Conservation (phyloP, 2,113 vertebrate species). For the Pelodiscus sinensis region DNA sequence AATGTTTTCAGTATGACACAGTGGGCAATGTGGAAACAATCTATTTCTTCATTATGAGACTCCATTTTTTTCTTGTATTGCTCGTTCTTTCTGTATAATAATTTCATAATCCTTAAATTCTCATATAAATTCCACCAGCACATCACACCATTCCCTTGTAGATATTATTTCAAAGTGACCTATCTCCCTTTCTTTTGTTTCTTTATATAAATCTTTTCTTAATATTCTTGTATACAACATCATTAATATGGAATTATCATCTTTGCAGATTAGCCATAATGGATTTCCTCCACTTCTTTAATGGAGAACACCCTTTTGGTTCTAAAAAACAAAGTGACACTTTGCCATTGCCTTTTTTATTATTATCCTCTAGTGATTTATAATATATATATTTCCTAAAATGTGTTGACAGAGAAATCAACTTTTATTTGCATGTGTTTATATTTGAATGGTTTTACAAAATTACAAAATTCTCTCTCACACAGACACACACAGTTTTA, state of each 20-base stretch:
- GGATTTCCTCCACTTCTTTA: not conserved
- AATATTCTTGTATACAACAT: not conserved
- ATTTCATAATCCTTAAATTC: not conserved
- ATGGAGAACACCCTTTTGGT: not conserved
- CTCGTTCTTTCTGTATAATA: not conserved
- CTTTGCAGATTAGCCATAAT: not conserved
- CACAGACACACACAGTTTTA: not conserved
- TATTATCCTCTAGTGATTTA: not conserved
- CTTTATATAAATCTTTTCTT: not conserved
- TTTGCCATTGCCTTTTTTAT: not conserved
- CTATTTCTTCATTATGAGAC: not conserved
- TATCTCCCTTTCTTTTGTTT: not conserved
- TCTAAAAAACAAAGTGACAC: not conserved
- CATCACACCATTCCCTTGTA: not conserved
- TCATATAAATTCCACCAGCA: not conserved
- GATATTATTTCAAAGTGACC: not conserved
- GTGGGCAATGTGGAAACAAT: not conserved
- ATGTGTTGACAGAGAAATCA: not conserved
- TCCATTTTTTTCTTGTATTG: not conserved
- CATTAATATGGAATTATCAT: not conserved
- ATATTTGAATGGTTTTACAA: too few relatives aligned
- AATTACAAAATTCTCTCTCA: too few relatives aligned
- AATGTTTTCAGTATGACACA: not conserved
- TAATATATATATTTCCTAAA: not conserved
- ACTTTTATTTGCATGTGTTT: not conserved